A percentile compares a stretch with the other conserved stretches of the same genome.
Evolutionary conservation across 2,888 invertebrate species (phyloP).

Genomic region (Brenthis ino): DNA sequence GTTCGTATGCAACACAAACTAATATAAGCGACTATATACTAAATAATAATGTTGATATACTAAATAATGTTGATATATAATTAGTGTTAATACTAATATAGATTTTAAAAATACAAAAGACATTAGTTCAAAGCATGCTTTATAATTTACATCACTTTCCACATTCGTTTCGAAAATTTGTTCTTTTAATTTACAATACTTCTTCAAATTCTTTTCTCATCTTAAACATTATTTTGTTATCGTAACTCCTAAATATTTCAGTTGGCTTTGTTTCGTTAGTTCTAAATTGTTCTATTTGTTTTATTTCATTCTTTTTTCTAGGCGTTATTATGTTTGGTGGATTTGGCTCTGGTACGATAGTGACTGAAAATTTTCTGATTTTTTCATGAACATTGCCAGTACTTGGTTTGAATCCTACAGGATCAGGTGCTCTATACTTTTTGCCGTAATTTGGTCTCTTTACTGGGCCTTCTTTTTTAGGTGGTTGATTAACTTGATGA

Average conservation of each 20-base stretch:
- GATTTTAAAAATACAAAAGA: constrained; percentile 21
- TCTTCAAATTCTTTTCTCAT: constrained; percentile 75
- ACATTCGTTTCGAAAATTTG: neutral
- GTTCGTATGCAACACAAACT: constrained; percentile 14
- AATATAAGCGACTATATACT: constrained; percentile 10
- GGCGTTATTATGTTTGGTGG: constrained; percentile 55
- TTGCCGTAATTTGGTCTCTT: constrained; percentile 51
- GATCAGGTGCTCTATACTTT: constrained; percentile 43
- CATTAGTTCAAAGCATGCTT: constrained; percentile 25
- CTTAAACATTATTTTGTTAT: constrained; percentile 61
- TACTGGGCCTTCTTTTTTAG: constrained; percentile 41
- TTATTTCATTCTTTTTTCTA: constrained; percentile 59
- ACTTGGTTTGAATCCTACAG: constrained; percentile 51
- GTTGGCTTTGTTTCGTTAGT: constrained; percentile 61
- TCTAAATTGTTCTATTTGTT: constrained; percentile 61
- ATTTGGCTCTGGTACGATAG: constrained; percentile 53
- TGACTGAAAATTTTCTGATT: constrained; percentile 69
- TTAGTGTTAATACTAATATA: neutral
- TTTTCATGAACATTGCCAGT: constrained; percentile 74
- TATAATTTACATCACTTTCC: constrained; percentile 18
- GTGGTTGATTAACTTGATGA: constrained; percentile 33
- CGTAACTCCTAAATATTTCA: constrained; percentile 63
- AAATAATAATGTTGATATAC: neutral
- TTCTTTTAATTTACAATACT: constrained; percentile 52
- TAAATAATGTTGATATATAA: neutral